A percentile compares a stretch with the other conserved stretches of the same genome.
Conservation (phyloP, 2,113 vertebrate species). For the Ranitomeya variabilis region DNA sequence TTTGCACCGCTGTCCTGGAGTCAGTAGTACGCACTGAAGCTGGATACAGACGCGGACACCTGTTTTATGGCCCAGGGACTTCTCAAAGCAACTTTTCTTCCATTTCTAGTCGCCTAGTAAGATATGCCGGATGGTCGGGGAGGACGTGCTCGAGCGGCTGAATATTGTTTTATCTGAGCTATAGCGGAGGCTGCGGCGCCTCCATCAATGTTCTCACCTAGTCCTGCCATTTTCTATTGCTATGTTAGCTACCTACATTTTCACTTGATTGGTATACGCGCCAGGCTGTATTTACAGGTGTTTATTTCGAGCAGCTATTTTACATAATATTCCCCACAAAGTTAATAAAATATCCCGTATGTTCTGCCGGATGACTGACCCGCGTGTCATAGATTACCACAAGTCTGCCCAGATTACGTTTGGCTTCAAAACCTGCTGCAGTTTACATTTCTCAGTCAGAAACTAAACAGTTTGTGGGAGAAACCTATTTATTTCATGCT, state of each 20-base stretch:
- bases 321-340: constrained; percentile 63
- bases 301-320: constrained; percentile 68
- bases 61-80: constrained; percentile 8
- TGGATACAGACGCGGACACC: constrained; percentile 15
- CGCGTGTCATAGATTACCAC: constrained; percentile 61
- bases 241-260: constrained; percentile 73
- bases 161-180: constrained; percentile 71
- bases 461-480: constrained; percentile 65
- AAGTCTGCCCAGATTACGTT: constrained; percentile 61
- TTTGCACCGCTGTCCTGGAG: neutral
- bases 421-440: constrained; percentile 63
- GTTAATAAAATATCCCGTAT: constrained; percentile 61
- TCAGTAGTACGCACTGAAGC: neutral
- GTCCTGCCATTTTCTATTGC: constrained; percentile 73
- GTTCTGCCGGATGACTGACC: constrained; percentile 59
- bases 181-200: constrained; percentile 64
- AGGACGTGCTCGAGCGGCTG: neutral
- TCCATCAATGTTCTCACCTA: constrained; percentile 70
- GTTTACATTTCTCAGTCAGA: constrained; percentile 68
- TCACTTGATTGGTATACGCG: constrained; percentile 71
- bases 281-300: constrained; percentile 73
- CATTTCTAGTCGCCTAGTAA: neutral
- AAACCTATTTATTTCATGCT: constrained; percentile 86
- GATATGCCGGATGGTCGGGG: neutral
- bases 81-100: constrained; percentile 20